Base-by-base conservation (phyloP, 2,113 vertebrate species). In the Microcebus ravelobensis region DNA sequence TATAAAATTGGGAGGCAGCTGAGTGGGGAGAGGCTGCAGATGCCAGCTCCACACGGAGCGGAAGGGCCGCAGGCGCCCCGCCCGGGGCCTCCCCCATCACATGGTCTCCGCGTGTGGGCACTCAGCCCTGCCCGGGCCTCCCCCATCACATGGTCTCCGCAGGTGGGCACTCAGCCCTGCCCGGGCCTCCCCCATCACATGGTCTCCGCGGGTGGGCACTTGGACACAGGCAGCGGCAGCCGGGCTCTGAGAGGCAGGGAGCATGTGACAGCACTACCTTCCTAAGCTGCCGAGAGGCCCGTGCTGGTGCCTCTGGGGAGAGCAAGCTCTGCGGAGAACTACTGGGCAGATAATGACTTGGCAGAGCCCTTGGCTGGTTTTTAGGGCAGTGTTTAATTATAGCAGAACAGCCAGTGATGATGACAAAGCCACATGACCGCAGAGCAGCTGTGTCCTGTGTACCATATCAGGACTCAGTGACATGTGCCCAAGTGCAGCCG, bases 51-150 rank as follows among this genome's bases (percentile, higher is more conserved):
- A 0, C 0, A 34, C 48, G 20, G 67, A 34, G 4, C 29, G 31
- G 55, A 27, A 21, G 45, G 27, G 27, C 68, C 15, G 18, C 6
- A 6, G 17, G 29, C 39, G 7, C 17, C 59, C 2, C 0, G 21
- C 25, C 25, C 1, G 2, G 0, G 14, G 8, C 80, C 42, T 9
- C 34, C 0, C 74, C 36, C 0, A 0, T 13, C 20, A 23, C 36
- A 5, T 0, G 0, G 48, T 7, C 21, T 23, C 17, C 21, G 6
- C 14, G 9, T 1, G 42, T 8, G 42, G 42, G 42, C 42, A 45
- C 42, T 45, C 42, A 45, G 7, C 17, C 59, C 2, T 0, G 21
- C 25, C 25, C 1, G 1, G 0, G 14, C 42, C 42, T 45, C 42
- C 42, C 42, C 42, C 7, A 8, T 45, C 42, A 6, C 42, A 45